Evolutionary conservation across 2,888 invertebrate species (phyloP), one percentile per base, ranked within the genome.

Genomic region (Seira musarum): DNA sequence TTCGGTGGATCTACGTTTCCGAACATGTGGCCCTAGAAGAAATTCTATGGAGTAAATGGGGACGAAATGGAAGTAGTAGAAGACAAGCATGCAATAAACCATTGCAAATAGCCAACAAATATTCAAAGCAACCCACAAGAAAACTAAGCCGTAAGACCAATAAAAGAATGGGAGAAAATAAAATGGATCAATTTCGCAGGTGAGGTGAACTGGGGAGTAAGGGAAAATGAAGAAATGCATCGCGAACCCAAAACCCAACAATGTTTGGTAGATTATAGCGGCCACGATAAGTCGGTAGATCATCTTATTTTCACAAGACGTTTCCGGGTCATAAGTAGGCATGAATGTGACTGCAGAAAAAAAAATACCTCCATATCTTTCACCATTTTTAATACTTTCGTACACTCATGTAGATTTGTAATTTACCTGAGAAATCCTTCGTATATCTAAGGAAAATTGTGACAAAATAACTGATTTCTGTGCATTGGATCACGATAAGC

Each of bases 31-130:
- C 0, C 72, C 72, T 0, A 79, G 49, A 1, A 64, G 65, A 24
- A 79, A 79, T 24, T 79, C 78, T 1, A 19, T 25, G 1, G 65
- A 19, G 67, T 72, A 79, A 30, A 79, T 79, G 2, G 78, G 72
- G 10, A 79, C 24, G 22, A 76, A 46, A 1, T 25, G 25, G n/a
- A 19, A 10, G 22, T 63, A 76, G 49, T 46, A 75, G 22, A 69
- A 1, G 1, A 69, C n/a, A 1, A 69, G 8, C 1, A 69, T 1
- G 15, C 35, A 2, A 8, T 21, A 46, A 1, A 67, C 22, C 0
- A 64, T 46, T 1, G 40, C 13, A 24, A 60, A 68, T 0, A 68
- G 17, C 6, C 60, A 63, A 1, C 25, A 0, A 0, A 75, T 1
- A 0, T 17, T 57, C 8, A 61, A 40, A 53, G 63, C 19, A 8